Conservation (phyloP, 2,888 invertebrate genomes). For the Drosophila antonietae region DNA sequence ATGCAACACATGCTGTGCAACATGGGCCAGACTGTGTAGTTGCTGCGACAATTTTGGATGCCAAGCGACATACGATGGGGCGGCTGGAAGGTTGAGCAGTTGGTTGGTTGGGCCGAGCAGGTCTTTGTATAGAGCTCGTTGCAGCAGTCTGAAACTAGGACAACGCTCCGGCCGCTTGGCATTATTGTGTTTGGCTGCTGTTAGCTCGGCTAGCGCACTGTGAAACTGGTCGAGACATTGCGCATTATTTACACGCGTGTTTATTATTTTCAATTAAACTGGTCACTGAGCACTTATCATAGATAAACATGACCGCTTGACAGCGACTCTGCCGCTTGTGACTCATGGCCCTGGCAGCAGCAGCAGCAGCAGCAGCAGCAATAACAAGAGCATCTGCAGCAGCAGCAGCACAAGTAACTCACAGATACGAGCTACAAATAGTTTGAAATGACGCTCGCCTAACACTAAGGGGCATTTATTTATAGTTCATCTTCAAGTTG, state of each 20-base stretch:
- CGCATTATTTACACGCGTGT: constrained; percentile 78
- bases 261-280: constrained; percentile 78
- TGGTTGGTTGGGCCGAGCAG: constrained; percentile 4
- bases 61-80: constrained; percentile 11
- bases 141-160: constrained; percentile 40
- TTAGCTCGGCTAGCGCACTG: constrained; percentile 25
- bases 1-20: constrained; percentile 80
- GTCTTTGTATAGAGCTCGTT: constrained; percentile 34
- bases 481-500: constrained; percentile 74
- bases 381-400: background rate
- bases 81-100: background rate
- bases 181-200: constrained; percentile 23
- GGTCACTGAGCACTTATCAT: constrained; percentile 57
- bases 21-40: constrained; percentile 57
- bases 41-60: constrained; percentile 60
- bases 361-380: constrained; percentile 1
- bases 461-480: constrained; percentile 69
- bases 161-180: constrained; percentile 32
- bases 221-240: constrained; percentile 51
- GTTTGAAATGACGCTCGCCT: constrained; percentile 36
- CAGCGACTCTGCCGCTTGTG: constrained; percentile 37
- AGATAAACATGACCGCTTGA: constrained; percentile 59
- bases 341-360: constrained; percentile 52
- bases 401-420: constrained; percentile 48
- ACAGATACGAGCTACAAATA: constrained; percentile 62